Percentiles rank a stretch among this genome's conserved stretches.
Evolutionary conservation across 2,888 invertebrate species (phyloP).

Genomic region (Drosophila falleni): DNA sequence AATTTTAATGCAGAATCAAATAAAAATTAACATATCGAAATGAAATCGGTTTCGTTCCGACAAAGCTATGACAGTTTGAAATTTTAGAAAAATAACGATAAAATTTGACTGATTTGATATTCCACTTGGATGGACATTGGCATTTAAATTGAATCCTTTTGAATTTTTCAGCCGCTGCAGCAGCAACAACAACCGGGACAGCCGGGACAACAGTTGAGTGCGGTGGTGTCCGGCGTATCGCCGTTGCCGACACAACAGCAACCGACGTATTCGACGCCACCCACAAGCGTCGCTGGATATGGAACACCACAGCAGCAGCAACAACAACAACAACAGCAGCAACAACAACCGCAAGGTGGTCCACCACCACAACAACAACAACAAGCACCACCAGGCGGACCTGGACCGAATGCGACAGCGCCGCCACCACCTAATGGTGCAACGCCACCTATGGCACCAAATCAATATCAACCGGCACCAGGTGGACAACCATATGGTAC

Average conservation of each 20-base stretch:
- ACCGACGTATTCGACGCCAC: constrained; percentile 83
- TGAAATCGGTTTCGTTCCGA: too few species aligned
- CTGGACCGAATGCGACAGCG: constrained; percentile 85
- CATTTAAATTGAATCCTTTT: background rate
- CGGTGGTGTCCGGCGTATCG: constrained; percentile 81
- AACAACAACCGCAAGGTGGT: constrained; percentile 54
- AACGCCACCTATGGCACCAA: constrained; percentile 84
- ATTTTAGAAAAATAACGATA: too few species aligned
- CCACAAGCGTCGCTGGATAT: constrained; percentile 77
- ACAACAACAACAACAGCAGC: constrained; percentile 67
- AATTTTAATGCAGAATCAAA: too few species aligned
- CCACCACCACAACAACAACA: constrained; percentile 69
- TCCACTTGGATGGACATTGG: too few species aligned
- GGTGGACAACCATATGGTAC: constrained; percentile 84
- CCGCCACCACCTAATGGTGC: constrained; percentile 77
- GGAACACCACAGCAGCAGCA: constrained; percentile 78
- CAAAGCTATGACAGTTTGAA: too few species aligned
- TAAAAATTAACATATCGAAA: too few species aligned
- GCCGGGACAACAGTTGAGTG: constrained; percentile 50
- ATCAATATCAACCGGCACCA: constrained; percentile 84
- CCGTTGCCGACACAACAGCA: constrained; percentile 81
- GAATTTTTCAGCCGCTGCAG: constrained; percentile 67
- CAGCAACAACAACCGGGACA: constrained; percentile 50
- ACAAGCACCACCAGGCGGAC: constrained; percentile 73
- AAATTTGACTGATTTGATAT: too few species aligned